Base-by-base conservation (phyloP, 1,140 invertebrate species). In the Watersipora subatra region DNA sequence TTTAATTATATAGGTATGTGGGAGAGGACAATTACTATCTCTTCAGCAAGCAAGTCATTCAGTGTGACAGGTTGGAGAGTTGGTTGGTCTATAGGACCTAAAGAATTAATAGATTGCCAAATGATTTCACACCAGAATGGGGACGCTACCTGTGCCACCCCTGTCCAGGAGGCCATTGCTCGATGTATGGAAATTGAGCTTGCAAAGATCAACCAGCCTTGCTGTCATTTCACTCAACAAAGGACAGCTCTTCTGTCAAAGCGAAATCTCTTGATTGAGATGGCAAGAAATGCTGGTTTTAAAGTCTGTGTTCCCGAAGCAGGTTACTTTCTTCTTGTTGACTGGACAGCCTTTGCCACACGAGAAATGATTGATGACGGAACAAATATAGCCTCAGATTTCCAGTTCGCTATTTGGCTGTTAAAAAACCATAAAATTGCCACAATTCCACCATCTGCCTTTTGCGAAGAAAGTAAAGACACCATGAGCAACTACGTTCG, bases 1-100 rank as follows among this genome's bases (percentile, higher is more conserved):
- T n/a, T n/a, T n/a, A n/a, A n/a, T n/a, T n/a, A n/a, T 91, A n/a
- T 92, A 17, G 91, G 82, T n/a, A 97, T 97, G 93, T 97, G 89
- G 86, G 91, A 96, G 66, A 84, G 93, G 62, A 97, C 93, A 0
- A 89, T 97, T 26, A 96, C 93, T 0, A 87, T 97, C 73, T 92
- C 93, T 0, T 94, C 91, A 19, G 92, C 92, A 0, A 93, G 93
- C 0, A 96, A 96, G 83, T 92, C 91, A 0, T 96, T 96, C 79
- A 91, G 89, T 67, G 90, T 93, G 12, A 97, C 94, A 3, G 93
- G 93, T 56, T 72, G 69, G 24, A 63, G 75, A 83, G 85, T 86
- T 17, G 92, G 92, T n/a, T 97, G 93, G 93, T 90, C 90, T 0
- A 92, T 95, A 79, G 68, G 67, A 24, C 68, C 68, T 12, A 62